Evolutionary conservation across 2,797 vertebrate genomes (phyloP).

Genomic region (Spinus pinus): DNA sequence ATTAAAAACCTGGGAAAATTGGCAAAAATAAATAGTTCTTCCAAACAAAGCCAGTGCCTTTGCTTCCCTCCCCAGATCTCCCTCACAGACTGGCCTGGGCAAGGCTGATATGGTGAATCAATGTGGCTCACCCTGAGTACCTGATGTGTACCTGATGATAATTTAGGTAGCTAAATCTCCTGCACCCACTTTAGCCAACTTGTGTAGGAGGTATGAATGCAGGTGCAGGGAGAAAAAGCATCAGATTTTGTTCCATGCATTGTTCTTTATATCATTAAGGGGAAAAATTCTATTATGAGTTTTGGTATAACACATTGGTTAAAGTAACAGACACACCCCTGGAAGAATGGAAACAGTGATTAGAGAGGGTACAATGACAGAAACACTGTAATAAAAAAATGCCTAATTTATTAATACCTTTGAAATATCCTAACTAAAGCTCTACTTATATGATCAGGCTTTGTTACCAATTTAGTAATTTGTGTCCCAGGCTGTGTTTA

Average conservation of each 20-base stretch:
- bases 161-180: not conserved
- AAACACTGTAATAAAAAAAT: not conserved
- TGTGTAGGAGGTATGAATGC: not conserved
- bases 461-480: not conserved
- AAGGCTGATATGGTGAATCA: not conserved
- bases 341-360: not conserved
- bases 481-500: not conserved
- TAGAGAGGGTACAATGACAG: not conserved
- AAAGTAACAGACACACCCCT: not conserved
- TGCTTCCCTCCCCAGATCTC: not conserved
- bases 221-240: not conserved
- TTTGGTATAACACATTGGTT: not conserved
- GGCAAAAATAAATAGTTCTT: not conserved
- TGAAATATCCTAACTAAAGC: not conserved
- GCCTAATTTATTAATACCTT: not conserved
- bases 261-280: not conserved
- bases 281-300: not conserved
- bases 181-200: not conserved
- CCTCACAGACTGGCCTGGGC: not conserved
- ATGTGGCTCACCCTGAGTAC: accelerated
- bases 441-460: not conserved
- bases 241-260: not conserved
- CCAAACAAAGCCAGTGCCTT: not conserved
- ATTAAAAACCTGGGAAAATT: not conserved
- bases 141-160: not conserved